Evolutionary conservation across 2,797 vertebrate genomes (phyloP).

Genomic region (Cirrhinus mrigala): DNA sequence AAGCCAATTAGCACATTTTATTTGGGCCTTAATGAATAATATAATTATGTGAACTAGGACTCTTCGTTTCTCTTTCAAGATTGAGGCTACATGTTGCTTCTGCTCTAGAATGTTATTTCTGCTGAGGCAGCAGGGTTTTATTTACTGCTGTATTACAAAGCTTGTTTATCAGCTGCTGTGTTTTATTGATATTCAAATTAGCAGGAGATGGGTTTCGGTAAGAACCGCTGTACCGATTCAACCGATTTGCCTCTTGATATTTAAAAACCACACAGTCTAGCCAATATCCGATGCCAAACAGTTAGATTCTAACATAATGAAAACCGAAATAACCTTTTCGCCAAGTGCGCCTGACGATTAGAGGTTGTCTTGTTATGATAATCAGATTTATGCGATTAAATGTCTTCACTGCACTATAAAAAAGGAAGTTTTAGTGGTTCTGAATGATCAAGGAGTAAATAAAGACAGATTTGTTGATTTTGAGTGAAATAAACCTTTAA

Average conservation of each 20-base stretch:
- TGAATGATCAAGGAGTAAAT: neutral
- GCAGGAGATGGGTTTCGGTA: constrained; percentile 28
- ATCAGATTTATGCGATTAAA: neutral
- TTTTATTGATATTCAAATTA: constrained; percentile 68
- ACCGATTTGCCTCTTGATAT: constrained; percentile 53
- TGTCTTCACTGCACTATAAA: constrained; percentile 7
- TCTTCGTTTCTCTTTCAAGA: neutral
- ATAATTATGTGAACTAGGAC: neutral
- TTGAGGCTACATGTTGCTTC: constrained; percentile 46
- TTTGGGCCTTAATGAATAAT: neutral
- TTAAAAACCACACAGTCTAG: constrained; percentile 33
- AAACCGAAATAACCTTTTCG: constrained; percentile 31
- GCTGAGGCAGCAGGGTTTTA: constrained; percentile 69
- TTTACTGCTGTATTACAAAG: constrained; percentile 69
- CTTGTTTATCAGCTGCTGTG: constrained; percentile 59
- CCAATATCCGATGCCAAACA: neutral
- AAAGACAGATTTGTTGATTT: neutral
- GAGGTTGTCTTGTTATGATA: constrained; percentile 22
- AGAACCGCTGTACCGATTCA: constrained; percentile 51
- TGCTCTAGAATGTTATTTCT: constrained; percentile 65
- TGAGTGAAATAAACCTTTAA: neutral
- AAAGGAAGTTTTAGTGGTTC: neutral
- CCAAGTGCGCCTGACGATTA: constrained; percentile 15
- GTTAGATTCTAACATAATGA: constrained; percentile 1
- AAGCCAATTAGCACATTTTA: neutral